phyloP scores from a whole-genome alignment of 2,113 vertebrate species.

The Eptatretus burgeri region DNA sequence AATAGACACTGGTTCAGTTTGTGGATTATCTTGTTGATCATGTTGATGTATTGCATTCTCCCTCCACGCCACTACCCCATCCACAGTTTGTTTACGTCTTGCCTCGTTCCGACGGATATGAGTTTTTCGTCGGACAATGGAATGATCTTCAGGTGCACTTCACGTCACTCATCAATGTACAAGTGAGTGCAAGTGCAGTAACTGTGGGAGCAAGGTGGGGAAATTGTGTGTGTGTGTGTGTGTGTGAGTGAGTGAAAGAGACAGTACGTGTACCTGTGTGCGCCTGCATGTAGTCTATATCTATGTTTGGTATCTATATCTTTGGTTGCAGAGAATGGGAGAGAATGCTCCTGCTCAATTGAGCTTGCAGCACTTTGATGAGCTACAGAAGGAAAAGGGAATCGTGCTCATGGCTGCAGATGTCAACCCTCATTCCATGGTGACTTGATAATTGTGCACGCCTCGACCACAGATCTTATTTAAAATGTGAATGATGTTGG shows the following conservation, averaged over 20 bases:
- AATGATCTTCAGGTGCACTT: conserved; percentile 50
- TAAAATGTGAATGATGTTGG: no score
- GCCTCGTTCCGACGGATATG: conserved; percentile 62
- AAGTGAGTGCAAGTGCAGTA: conserved; percentile 25
- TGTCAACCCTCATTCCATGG: conserved; percentile 49
- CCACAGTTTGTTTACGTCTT: conserved; percentile 56
- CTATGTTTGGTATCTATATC: not conserved
- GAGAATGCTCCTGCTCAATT: conserved; percentile 51
- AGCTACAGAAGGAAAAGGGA: conserved; percentile 54
- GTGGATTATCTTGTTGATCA: not conserved
- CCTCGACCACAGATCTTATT: no score
- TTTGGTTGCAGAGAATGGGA: conserved; percentile 26
- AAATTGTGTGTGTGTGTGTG: conserved; percentile 9
- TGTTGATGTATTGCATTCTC: not conserved
- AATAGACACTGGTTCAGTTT: not conserved
- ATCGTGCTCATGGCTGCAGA: conserved; percentile 77
- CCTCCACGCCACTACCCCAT: not conserved
- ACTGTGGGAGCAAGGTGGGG: not conserved
- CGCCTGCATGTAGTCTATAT: not conserved
- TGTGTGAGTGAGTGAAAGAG: conserved; percentile 5
- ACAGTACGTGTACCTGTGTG: not conserved
- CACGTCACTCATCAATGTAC: conserved; percentile 68
- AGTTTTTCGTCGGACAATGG: conserved; percentile 85
- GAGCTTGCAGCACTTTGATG: conserved; percentile 59
- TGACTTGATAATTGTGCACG: conserved; percentile 14